Evolutionary conservation across 1,140 invertebrate genomes (phyloP).

Genomic region (Neuroterus valhalla): DNA sequence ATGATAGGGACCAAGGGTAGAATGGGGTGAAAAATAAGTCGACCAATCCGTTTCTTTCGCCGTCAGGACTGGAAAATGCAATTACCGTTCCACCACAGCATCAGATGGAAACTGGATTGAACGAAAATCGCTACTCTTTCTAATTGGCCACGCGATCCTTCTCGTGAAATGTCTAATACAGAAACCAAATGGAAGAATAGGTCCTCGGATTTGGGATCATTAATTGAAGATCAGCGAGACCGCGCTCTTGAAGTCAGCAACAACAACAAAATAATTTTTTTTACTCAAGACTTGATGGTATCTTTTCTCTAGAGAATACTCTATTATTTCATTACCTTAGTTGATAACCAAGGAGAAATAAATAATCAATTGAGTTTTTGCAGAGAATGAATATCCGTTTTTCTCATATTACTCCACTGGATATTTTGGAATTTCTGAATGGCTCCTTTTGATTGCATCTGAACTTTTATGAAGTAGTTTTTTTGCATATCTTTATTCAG

Average conservation of each 20-base stretch:
- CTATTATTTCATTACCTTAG: background rate
- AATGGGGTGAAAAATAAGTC: slow-evolving; percentile 21
- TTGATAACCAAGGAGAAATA: no score
- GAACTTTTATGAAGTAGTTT: no score
- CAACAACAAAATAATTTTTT: background rate
- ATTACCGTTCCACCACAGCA: background rate
- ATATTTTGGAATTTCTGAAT: no score
- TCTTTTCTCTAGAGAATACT: background rate
- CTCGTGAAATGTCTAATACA: slow-evolving; percentile 35
- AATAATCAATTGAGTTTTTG: no score
- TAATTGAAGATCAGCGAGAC: slow-evolving; percentile 14
- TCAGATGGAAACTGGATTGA: slow-evolving; percentile 26
- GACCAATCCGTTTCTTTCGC: slow-evolving; percentile 23
- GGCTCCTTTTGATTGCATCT: no score
- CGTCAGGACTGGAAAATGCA: slow-evolving; percentile 29
- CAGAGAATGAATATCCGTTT: no score
- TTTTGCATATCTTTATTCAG: no score
- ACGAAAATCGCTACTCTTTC: slow-evolving; percentile 37
- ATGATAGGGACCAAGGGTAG: slow-evolving; percentile 9
- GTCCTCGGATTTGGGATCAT: background rate
- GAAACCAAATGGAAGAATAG: background rate
- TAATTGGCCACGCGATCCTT: slow-evolving; percentile 47
- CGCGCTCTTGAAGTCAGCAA: background rate
- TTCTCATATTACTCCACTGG: no score
- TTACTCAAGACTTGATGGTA: background rate